Base-by-base conservation (phyloP, 2,113 vertebrate species). In the Diadophis punctatus region DNA sequence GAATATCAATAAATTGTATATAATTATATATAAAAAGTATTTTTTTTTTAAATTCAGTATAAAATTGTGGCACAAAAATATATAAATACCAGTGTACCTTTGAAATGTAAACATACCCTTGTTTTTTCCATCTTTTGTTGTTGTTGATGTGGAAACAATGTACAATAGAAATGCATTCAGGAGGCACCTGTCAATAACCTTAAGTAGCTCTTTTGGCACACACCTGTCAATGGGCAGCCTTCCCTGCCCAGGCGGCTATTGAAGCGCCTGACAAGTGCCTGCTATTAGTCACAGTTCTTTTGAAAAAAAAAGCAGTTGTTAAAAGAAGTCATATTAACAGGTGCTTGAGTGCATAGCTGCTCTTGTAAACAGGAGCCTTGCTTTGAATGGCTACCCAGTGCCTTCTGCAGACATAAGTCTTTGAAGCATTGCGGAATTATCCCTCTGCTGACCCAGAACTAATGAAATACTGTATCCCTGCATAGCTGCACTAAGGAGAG, bases 51-150 rank as follows among this genome's bases (percentile, higher is more conserved):
- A 96, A 97, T 97, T 97, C 97, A 97, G 97, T 98, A 98, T 97
- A 98, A 98, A 98, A 98, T 93, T 1, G 97, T 97, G 97, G 97
- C 97, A 98, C 96, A 96, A 97, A 97, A 97, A 98, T 98, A 98
- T 98, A 98, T 98, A 98, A 98, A 98, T 98, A 98, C 98, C 98
- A 98, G 98, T 98, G 98, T 98, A 98, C 98, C 98, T 98, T 98
- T 97, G 97, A 98, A 98, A 98, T 98, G 98, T 98, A 98, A 98
- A 98, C 98, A 98, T 98, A 97, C 96, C 98, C 96, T 96, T 96
- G 95, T 53, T 96, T 39, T 84, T 34, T 80, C 14, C n/a, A 95
- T 96, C 16, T n/a, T 53, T 58, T 48, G 46, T 91, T 53, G 84
- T 49, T 20, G 34, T 14, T 93, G 74, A 16, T 86, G 46, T 96